Conservation (phyloP, 1,140 invertebrate species). For the Drosophila ercepeae region DNA sequence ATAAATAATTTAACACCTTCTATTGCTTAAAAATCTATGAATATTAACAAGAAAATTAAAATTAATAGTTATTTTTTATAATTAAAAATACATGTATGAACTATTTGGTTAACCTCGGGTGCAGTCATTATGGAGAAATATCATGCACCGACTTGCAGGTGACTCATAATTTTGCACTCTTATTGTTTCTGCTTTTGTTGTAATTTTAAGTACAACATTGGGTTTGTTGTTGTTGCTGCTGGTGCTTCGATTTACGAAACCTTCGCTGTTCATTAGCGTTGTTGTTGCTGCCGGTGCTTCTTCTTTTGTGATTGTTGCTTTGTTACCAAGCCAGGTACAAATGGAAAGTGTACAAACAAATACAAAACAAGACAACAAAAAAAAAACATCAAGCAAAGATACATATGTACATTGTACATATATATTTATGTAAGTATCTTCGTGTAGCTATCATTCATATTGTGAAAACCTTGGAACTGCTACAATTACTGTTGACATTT, state of each 20-base stretch:
- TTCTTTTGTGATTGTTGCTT: constrained; percentile 51
- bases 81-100: neutral
- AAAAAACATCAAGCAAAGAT: neutral
- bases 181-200: constrained; percentile 47
- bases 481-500: constrained; percentile 79
- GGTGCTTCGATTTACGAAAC: constrained; percentile 71
- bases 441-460: constrained; percentile 67
- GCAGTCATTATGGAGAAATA: constrained; percentile 26
- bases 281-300: constrained; percentile 31
- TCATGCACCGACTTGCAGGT: constrained; percentile 64
- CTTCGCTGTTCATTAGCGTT: constrained; percentile 41
- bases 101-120: neutral
- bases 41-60: neutral
- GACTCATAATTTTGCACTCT: constrained; percentile 71
- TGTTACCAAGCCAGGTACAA: constrained; percentile 75
- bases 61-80: neutral
- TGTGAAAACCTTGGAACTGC: constrained; percentile 78
- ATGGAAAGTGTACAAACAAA: constrained; percentile 51
- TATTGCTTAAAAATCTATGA: neutral
- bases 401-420: constrained; percentile 14
- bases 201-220: constrained; percentile 65
- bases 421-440: constrained; percentile 34
- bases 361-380: constrained; percentile 7
- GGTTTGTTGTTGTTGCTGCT: constrained; percentile 40
- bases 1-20: neutral